These are phyloP conservation scores for Homarus americanus DNA, from an alignment of 1,140 invertebrate species.

Conservation along the genomic window DNA sequence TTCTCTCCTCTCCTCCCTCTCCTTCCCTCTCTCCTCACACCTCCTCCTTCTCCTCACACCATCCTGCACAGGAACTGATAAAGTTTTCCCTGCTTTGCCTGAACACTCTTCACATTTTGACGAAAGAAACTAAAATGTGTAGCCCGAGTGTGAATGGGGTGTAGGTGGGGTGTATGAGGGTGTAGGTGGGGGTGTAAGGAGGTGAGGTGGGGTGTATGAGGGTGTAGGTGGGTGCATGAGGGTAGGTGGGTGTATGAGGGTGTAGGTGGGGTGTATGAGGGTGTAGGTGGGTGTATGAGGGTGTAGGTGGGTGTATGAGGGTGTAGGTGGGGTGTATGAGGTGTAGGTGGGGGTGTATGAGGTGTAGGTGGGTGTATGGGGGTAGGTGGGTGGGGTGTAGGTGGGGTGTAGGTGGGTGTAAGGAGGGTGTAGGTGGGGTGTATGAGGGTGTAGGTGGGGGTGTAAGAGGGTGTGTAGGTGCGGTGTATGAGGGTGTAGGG, in stretches of 20 bases:
- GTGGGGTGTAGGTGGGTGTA: background rate
- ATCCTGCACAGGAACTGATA: slow-evolving; percentile 11
- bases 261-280: background rate
- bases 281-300: background rate
- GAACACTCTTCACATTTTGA: background rate
- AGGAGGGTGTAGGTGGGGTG: background rate
- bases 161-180: background rate
- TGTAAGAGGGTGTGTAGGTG: background rate
- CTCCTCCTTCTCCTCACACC: background rate
- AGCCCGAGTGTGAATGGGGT: no score
- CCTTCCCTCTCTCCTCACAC: background rate
- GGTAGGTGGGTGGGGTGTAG: background rate
- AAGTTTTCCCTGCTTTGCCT: background rate
- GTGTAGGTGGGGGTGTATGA: background rate
- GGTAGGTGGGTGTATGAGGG: background rate
- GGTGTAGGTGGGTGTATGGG: background rate
- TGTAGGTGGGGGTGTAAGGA: background rate
- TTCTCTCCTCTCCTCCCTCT: slow-evolving; percentile 2
- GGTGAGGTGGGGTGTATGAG: background rate
- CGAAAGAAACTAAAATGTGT: slow-evolving; percentile 1
- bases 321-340: background rate
- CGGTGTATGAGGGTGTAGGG: background rate
- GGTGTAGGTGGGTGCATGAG: background rate
- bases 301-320: background rate
- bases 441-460: background rate